These are phyloP conservation scores for Tachyglossus aculeatus DNA, from an alignment of 2,797 vertebrate genomes.

Conservation along the genomic window DNA sequence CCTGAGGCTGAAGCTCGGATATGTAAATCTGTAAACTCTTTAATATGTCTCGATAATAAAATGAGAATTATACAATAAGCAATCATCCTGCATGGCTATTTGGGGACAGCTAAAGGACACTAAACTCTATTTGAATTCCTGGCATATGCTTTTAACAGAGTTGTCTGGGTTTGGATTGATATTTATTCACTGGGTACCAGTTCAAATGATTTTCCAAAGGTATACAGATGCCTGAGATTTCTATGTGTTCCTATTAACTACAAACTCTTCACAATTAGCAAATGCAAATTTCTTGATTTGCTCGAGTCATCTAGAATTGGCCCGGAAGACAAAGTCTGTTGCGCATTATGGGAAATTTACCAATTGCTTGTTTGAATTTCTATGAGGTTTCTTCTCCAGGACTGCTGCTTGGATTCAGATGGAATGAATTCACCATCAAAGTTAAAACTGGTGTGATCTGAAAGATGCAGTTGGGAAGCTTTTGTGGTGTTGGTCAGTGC, in stretches of 20 bases:
- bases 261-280: not conserved
- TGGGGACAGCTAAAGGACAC: slow-evolving; percentile 24
- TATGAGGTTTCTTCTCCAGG: not conserved
- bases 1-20: slow-evolving; percentile 37
- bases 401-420: not conserved
- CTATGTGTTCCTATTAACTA: not conserved
- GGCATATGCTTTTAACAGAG: slow-evolving; percentile 13
- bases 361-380: not conserved
- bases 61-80: slow-evolving; percentile 14
- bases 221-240: not conserved
- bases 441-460: no score
- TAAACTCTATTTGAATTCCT: slow-evolving; percentile 24
- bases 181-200: not conserved
- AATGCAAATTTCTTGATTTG: not conserved
- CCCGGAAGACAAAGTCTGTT: not conserved
- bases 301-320: not conserved
- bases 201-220: slow-evolving; percentile 1
- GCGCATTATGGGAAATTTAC: not conserved
- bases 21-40: slow-evolving; percentile 43
- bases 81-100: slow-evolving; percentile 12
- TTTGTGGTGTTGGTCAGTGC: no score
- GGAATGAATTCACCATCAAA: no score
- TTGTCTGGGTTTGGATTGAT: slow-evolving; percentile 11
- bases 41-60: slow-evolving; percentile 50
- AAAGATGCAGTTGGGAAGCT: no score